Evolutionary conservation across 2,113 vertebrate genomes (phyloP).

Genomic region (Cyrtonyx montezumae): DNA sequence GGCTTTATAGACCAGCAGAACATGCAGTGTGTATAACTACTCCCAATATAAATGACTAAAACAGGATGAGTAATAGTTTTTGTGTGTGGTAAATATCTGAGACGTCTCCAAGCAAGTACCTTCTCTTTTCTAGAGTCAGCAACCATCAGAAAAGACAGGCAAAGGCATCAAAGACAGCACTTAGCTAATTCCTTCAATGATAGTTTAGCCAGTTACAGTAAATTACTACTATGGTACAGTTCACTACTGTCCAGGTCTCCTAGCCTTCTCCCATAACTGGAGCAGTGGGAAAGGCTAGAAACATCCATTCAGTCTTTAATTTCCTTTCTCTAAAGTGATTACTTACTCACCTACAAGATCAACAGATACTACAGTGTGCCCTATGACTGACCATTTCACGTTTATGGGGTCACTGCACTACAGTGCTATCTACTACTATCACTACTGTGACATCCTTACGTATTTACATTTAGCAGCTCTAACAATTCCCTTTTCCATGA

Average conservation of each 20-base stretch:
- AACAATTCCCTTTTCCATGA: not conserved
- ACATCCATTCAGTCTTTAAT: not conserved
- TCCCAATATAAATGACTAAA: not conserved
- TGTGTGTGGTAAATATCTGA: not conserved
- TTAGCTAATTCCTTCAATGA: not conserved
- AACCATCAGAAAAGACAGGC: not conserved
- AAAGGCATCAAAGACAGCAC: not conserved
- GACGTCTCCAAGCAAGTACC: not conserved
- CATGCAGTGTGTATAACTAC: not conserved
- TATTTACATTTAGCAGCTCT: not conserved
- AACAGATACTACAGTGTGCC: not conserved
- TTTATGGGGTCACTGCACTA: not conserved
- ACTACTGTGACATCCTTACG: not conserved
- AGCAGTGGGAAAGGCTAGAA: not conserved
- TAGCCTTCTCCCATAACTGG: not conserved
- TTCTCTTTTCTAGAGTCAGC: not conserved
- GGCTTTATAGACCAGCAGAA: not conserved
- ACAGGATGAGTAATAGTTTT: not conserved
- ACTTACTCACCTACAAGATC: not conserved
- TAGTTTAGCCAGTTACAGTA: not conserved
- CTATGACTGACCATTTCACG: not conserved
- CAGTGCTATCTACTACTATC: not conserved
- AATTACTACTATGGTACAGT: not conserved
- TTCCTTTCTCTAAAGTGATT: not conserved
- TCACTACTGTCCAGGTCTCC: not conserved